Base-by-base conservation (phyloP, 2,797 vertebrate genomes). In the Bradypodion pumilum region DNA sequence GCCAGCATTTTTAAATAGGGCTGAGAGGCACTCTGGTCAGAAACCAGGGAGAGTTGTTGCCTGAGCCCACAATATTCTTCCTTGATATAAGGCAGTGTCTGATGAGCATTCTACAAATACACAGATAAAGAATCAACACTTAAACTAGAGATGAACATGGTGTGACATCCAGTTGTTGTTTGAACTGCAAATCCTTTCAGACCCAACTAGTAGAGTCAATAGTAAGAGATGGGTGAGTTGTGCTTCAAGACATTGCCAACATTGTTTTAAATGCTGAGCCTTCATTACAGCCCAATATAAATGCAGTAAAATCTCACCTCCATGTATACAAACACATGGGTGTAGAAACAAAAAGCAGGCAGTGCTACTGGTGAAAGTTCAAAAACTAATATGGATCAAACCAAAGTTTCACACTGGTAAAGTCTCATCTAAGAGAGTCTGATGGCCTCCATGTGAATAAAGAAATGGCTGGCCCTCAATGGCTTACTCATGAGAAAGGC, bases 281-380 rank as follows among this genome's bases (percentile, higher is more conserved):
- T 19, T 66, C 35, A 35, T 40, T 25, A 13, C 23, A 72, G 37
- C 37, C 23, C 27, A 15, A 32, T 49, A 85, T 86, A 80, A 89
- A 82, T 49, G 7, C 78, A 60, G 32, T 63, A 69, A 78, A 69
- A 78, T 66, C n/a, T 16, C 65, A n/a, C 52, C 86, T 32, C 76
- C 37, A 66, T 86, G 87, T 89, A 92, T 0, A 4, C 27, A 86
- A 82, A 79, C 60, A 63, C 76, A 70, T 42, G 6, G 1, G 74
- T 1, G 1, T 7, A 56, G 84, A 84, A 78, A 0, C 56, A 83
- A 82, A 70, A 0, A 49, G 77, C 63, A 85, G 7, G 29, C 35
- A 79, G 42, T 89, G 82, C 27, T 7, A 81, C 4, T 32, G 35
- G 16, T 80, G 35, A n/a, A 56, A 56, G n/a, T 37, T 35, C 21